Percentiles rank a stretch among this genome's conserved stretches.
Evolutionary conservation across 1,140 invertebrate species (phyloP).

Genomic region (Cyclina sinensis): DNA sequence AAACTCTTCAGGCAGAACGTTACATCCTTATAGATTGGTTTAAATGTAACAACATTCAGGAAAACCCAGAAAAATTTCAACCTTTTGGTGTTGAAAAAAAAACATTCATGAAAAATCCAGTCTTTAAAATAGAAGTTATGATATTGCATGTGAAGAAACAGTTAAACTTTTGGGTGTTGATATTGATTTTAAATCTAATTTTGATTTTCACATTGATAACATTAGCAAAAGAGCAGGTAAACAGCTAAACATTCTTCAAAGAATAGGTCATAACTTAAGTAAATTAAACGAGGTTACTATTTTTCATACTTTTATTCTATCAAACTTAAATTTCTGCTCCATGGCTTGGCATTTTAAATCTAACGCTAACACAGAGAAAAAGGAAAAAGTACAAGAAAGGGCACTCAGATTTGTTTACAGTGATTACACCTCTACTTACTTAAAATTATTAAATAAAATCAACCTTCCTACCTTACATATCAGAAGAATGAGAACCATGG

Average conservation of each 20-base stretch:
- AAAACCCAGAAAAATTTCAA: slow-evolving; percentile 5
- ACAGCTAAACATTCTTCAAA: slow-evolving; percentile 43
- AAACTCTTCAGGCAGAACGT: neutral
- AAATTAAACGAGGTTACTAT: slow-evolving; percentile 46
- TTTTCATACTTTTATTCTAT: slow-evolving; percentile 49
- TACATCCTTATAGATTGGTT: slow-evolving; percentile 16
- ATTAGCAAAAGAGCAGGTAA: slow-evolving; percentile 66
- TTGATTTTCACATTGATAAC: slow-evolving; percentile 62
- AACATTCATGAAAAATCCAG: neutral
- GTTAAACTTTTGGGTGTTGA: slow-evolving; percentile 54
- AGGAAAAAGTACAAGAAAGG: slow-evolving; percentile 27
- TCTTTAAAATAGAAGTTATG: slow-evolving; percentile 16
- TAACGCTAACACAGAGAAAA: neutral
- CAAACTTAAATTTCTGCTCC: neutral
- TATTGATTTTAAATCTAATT: slow-evolving; percentile 58
- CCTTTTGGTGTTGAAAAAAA: too few relatives aligned
- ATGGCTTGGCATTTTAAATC: slow-evolving; percentile 4
- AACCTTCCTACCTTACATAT: neutral
- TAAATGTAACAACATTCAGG: too few relatives aligned
- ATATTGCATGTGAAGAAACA: slow-evolving; percentile 56
- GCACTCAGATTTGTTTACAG: slow-evolving; percentile 45
- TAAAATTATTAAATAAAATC: neutral
- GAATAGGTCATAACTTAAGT: slow-evolving; percentile 27
- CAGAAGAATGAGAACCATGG: slow-evolving; percentile 40
- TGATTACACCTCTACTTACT: neutral